Base-by-base conservation (phyloP, 2,888 invertebrate genomes). In the Eremobia ochroleuca region DNA sequence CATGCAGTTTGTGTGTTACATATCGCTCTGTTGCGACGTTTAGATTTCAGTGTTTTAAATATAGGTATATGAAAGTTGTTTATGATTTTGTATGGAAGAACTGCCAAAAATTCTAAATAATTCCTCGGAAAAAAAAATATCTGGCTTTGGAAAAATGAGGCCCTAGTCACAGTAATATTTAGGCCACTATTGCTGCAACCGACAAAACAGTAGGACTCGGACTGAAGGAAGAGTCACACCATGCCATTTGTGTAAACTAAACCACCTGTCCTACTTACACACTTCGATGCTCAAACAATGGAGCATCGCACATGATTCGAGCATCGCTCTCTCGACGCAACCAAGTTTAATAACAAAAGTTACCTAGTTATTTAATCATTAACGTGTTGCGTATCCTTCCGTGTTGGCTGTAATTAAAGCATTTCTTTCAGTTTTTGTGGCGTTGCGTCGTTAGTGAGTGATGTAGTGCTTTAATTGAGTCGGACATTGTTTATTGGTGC, bases 301-400 rank as follows among this genome's bases (percentile, higher is more conserved):
- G 65, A 52, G 62, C 70, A 55, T 66, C 79, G 55, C 49, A 37
- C 37, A 46, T n/a, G n/a, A n/a, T 49, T 62, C 69, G 59, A 67
- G 28, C 55, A 46, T 37, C 64, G 70, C 68, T 76, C 73, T 82
- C 70, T 46, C 58, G 31, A 74, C 73, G 77, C 79, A 86, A 83
- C 65, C 40, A 59, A 78, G 83, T 86, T 83, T 83, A 86, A 79
- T 79, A 83, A 85, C 85, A 67, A 68, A 76, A 37, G 46, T 46
- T 8, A n/a, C n/a, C n/a, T n/a, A 77, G 83, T 88, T 87, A 88
- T 82, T 82, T 83, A 88, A 88, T 80, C 85, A 73, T 70, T 73
- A 67, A 76, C 66, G 52, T 52, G 74, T 87, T 87, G 88, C 87
- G 85, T 81, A 80, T 85, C 81, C 85, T 88, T 88, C 87, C 89